Evolutionary conservation across 92 coral and sea anemone genomes (phyloP).

Genomic region (Ricordea florida): DNA sequence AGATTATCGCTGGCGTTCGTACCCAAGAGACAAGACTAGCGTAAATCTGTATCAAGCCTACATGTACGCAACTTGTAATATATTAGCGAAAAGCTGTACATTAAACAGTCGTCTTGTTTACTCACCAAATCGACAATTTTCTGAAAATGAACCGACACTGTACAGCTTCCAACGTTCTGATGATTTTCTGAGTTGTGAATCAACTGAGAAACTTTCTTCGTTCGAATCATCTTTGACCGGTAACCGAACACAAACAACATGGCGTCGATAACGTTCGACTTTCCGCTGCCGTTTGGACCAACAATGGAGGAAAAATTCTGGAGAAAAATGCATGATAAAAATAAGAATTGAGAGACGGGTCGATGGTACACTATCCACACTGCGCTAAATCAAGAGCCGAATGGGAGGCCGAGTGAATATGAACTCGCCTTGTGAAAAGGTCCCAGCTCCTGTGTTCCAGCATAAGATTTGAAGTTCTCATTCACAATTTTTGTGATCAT

Average conservation of each 20-base stretch:
- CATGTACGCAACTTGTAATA: too few species aligned
- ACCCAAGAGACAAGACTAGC: too few species aligned
- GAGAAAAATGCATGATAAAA: neutral
- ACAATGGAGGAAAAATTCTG: slow-evolving; percentile 98
- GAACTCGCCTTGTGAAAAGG: slow-evolving; percentile 90
- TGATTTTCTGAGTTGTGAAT: slow-evolving; percentile 95
- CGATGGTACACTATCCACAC: too few species aligned
- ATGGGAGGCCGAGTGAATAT: too few species aligned
- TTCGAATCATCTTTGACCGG: slow-evolving; percentile 96
- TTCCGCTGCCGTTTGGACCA: slow-evolving; percentile 99
- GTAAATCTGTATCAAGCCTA: too few species aligned
- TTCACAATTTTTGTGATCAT: slow-evolving; percentile 94
- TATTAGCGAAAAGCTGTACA: too few species aligned
- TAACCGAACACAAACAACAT: slow-evolving; percentile 99
- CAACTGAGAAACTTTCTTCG: slow-evolving; percentile 93
- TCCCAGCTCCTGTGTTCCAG: slow-evolving; percentile 92
- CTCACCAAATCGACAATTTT: slow-evolving; percentile 93
- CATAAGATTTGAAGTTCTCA: slow-evolving; percentile 97
- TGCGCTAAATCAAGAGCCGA: too few species aligned
- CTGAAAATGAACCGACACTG: slow-evolving; percentile 90
- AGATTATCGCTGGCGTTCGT: too few species aligned
- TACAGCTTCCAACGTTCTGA: slow-evolving; percentile 80
- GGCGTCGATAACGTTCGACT: slow-evolving; percentile 97
- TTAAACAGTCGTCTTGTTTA: neutral
- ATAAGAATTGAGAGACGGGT: too few species aligned